Conservation (phyloP, 2,888 invertebrate genomes). For the Ophioninae sp. region DNA sequence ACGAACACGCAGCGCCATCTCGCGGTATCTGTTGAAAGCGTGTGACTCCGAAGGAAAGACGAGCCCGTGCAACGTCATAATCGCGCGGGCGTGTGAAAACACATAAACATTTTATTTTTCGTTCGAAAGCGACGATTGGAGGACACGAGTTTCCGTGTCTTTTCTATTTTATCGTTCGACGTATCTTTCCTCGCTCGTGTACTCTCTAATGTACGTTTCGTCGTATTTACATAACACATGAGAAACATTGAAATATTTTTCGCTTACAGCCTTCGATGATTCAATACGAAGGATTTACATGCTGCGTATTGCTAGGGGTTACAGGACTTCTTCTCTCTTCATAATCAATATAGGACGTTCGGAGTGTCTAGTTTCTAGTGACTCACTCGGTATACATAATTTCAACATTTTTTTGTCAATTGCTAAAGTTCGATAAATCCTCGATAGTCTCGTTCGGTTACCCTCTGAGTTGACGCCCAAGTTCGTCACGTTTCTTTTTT, state of each 20-base stretch:
- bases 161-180: slow-evolving; percentile 12
- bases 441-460: not conserved
- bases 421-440: not conserved
- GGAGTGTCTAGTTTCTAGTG: too few relatives aligned
- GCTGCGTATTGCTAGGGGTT: slow-evolving; percentile 63
- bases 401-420: slow-evolving; percentile 17
- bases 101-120: slow-evolving; percentile 74
- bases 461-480: too few relatives aligned
- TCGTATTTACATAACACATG: slow-evolving; percentile 76
- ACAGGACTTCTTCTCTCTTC: not conserved
- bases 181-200: slow-evolving; percentile 33
- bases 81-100: slow-evolving; percentile 66
- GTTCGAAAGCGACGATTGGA: slow-evolving; percentile 43
- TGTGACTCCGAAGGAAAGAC: not conserved
- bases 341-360: too few relatives aligned
- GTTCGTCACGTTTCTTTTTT: too few relatives aligned
- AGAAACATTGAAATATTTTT: slow-evolving; percentile 76
- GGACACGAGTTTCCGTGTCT: slow-evolving; percentile 1
- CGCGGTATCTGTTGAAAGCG: not conserved
- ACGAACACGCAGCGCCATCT: not conserved
- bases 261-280: slow-evolving; percentile 68
- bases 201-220: slow-evolving; percentile 47
- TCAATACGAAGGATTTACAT: slow-evolving; percentile 66
- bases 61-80: not conserved
- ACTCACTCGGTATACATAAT: not conserved